Evolutionary conservation across 2,888 invertebrate species (phyloP).

Genomic region (Phortica okadai): DNA sequence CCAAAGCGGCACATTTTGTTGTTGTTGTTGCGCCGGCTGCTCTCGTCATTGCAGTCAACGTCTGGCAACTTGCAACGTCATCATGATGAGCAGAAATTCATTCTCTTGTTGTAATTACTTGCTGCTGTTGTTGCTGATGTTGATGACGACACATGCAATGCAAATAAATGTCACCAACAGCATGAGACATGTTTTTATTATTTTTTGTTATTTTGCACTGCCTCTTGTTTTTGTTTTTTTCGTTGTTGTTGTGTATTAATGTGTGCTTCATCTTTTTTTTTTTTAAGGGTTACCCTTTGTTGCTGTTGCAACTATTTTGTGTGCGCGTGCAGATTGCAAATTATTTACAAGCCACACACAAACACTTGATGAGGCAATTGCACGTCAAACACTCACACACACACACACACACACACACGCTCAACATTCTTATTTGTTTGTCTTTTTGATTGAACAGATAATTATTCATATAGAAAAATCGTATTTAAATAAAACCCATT

Average conservation of each 20-base stretch:
- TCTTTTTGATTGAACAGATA: too few relatives aligned
- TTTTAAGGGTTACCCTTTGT: neutral
- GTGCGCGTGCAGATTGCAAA: neutral
- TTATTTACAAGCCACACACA: neutral
- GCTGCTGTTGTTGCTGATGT: conserved; percentile 22
- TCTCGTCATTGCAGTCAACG: neutral
- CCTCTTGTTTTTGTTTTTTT: conserved; percentile 32
- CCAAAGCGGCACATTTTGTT: neutral
- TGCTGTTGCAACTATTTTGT: neutral
- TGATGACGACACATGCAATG: conserved; percentile 66
- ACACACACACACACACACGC: neutral
- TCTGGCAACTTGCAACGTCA: conserved; percentile 41
- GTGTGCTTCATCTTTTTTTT: conserved; percentile 31
- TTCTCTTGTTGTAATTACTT: neutral
- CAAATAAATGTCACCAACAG: conserved; percentile 40
- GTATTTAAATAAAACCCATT: too few relatives aligned
- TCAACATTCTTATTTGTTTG: too few relatives aligned
- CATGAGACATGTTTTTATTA: conserved; percentile 26
- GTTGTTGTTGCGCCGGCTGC: neutral
- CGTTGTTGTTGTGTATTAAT: conserved; percentile 43
- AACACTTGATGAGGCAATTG: neutral
- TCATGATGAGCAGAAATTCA: conserved; percentile 45
- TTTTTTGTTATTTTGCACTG: conserved; percentile 7
- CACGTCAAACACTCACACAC: neutral
- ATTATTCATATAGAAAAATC: too few relatives aligned